These are phyloP conservation scores for Temnothorax nylanderi DNA, from an alignment of 1,140 invertebrate species.

Conservation along the genomic window DNA sequence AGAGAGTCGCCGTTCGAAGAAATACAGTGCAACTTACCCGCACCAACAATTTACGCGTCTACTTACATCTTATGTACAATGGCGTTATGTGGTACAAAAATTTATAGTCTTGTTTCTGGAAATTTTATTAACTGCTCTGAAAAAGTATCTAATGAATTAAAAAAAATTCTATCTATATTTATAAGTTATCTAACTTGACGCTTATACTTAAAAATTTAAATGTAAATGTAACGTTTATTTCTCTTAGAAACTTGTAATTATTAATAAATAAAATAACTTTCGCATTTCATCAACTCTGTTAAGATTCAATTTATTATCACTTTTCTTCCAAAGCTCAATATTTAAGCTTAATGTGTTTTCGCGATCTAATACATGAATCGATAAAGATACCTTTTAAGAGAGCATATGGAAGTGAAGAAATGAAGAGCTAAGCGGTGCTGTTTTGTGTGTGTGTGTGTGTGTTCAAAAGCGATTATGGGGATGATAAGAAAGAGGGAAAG, in stretches of 20 bases:
- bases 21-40: neutral
- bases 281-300: neutral
- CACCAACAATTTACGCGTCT: neutral
- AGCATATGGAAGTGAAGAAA: neutral
- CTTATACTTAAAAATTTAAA: too few species aligned
- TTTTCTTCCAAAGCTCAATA: neutral
- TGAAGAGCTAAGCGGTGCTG: slow-evolving; percentile 29
- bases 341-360: neutral
- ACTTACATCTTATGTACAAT: too few species aligned
- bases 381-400: neutral
- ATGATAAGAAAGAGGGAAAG: neutral
- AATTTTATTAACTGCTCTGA: neutral
- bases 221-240: neutral
- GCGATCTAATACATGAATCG: neutral
- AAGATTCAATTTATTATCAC: neutral
- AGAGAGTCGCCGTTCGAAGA: neutral
- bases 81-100: neutral
- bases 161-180: neutral
- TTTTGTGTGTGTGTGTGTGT: too few species aligned
- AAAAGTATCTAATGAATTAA: neutral
- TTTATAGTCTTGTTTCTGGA: neutral
- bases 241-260: neutral
- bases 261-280: neutral
- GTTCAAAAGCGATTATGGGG: neutral
- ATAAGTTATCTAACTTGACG: neutral